A percentile compares a stretch with the other conserved stretches of the same genome.
These are phyloP conservation scores for Drosophila simulans DNA, from an alignment of 1,140 invertebrate species.

Conservation along the genomic window DNA sequence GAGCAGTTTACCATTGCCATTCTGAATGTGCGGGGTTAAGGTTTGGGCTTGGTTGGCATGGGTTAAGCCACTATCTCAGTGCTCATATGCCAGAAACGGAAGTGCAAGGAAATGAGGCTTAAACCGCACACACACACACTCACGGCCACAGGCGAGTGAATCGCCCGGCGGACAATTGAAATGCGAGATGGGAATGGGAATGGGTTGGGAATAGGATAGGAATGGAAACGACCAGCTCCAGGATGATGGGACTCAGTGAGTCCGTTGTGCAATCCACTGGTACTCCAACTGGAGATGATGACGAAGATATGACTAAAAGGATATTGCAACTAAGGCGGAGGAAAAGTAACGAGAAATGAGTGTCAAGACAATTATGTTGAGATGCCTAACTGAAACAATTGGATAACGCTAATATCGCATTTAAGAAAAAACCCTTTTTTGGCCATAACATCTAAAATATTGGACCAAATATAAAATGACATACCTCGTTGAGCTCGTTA, in stretches of 20 bases:
- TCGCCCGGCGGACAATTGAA: slow-evolving; percentile 64
- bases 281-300: background rate
- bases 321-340: background rate
- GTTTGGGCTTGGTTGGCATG: slow-evolving; percentile 2
- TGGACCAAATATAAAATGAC: no score
- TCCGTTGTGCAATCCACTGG: background rate
- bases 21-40: slow-evolving; percentile 39
- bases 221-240: background rate
- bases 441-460: no score
- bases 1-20: slow-evolving; percentile 68
- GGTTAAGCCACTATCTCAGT: slow-evolving; percentile 50
- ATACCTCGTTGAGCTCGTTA: no score
- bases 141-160: slow-evolving; percentile 22
- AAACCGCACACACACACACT: slow-evolving; percentile 74
- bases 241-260: slow-evolving; percentile 26
- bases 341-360: background rate
- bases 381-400: background rate
- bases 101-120: slow-evolving; percentile 78
- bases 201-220: background rate
- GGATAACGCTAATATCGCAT: background rate
- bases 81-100: slow-evolving; percentile 70
- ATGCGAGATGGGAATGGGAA: slow-evolving; percentile 54
- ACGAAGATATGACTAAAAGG: no score
- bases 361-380: background rate
- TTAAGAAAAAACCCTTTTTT: no score